Conservation (phyloP, 2,113 vertebrate genomes). For the Cynopterus brachyotis region DNA sequence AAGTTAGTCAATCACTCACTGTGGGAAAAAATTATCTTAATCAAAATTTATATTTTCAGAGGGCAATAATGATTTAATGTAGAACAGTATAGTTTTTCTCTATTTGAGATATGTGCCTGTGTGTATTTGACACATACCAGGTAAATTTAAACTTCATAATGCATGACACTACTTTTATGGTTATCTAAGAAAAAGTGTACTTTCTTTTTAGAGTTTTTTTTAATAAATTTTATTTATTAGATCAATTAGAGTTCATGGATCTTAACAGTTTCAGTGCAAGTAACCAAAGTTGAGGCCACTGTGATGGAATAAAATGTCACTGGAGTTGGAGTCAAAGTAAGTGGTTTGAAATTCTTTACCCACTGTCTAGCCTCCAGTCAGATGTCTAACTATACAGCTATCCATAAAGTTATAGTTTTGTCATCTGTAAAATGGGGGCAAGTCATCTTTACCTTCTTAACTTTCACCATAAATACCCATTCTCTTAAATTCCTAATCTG, state of each 20-base stretch:
- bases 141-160: background rate
- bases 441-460: background rate
- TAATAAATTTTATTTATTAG: background rate
- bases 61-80: constrained; percentile 16
- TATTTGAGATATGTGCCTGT: background rate
- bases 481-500: background rate
- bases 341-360: background rate
- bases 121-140: background rate
- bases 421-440: background rate
- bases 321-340: background rate
- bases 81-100: background rate
- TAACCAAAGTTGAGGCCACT: background rate
- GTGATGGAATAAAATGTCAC: background rate
- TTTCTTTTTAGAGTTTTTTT: background rate
- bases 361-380: background rate
- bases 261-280: background rate
- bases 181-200: background rate
- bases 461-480: background rate
- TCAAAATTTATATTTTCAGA: background rate
- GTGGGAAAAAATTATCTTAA: background rate
- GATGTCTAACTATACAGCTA: background rate
- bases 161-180: background rate
- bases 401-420: background rate
- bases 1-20: background rate
- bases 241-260: background rate